Evolutionary conservation across 2,797 vertebrate genomes (phyloP), one percentile per base, ranked within the genome.

Genomic region (Clamator glandarius): DNA sequence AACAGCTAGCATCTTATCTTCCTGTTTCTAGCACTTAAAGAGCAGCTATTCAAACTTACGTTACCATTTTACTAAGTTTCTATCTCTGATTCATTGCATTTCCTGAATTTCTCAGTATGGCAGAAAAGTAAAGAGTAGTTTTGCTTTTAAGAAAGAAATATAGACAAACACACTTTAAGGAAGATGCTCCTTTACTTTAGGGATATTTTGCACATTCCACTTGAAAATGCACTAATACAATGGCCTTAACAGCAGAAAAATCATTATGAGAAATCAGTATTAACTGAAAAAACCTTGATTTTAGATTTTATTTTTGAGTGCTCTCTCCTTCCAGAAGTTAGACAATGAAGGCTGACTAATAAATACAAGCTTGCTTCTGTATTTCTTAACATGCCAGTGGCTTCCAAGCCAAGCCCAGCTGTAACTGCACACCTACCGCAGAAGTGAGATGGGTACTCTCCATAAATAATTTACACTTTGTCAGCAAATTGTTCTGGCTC

Each of bases 101-200:
- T 58, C 58, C 75, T 13, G 31, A 25, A 17, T 15, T 15, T 15
- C 14, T 67, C 21, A 7, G 3, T 12, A 9, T 8, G 25, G 59
- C 52, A 39, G 57, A 59, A 57, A 84, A 84, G 23, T 62, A 19
- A 66, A 89, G 77, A 82, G 26, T 72, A 41, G 88, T 91, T 61
- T 72, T 92, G 66, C 52, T 17, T n/a, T 94, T 72, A 41, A 44
- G 42, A 89, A 89, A 42, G 57, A 80, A 96, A 85, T 62, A 18
- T 8, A 70, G 73, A 58, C 36, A 95, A 94, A 90, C 42, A 7
- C 31, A 1, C 80, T 85, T 33, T 4, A 8, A 6, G 9, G 19
- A n/a, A 46, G 50, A 39, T 81, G 67, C 21, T 85, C 7, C 33
- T 46, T 41, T 13, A 8, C 50, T 33, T 54, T 15, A 26, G 70